These are phyloP conservation scores for Stenodema calcarata DNA, from an alignment of 2,888 invertebrate species.

Conservation along the genomic window DNA sequence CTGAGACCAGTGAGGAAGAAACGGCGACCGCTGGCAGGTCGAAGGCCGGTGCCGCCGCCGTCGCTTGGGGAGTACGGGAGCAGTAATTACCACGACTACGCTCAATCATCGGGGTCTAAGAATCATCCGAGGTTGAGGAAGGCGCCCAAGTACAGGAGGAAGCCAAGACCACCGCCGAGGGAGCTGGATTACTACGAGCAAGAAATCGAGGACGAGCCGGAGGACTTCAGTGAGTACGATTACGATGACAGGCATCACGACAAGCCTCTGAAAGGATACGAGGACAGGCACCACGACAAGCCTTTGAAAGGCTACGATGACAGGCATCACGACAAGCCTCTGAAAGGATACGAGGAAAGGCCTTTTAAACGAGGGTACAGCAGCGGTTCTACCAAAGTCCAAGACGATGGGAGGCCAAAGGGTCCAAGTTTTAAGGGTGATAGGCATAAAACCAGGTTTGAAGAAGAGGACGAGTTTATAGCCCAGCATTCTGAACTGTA, in stretches of 20 bases:
- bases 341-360: background rate
- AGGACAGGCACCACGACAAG: background rate
- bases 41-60: slow-evolving; percentile 37
- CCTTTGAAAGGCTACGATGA: slow-evolving; percentile 48
- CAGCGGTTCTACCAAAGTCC: background rate
- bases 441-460: slow-evolving; percentile 19
- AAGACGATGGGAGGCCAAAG: background rate
- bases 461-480: slow-evolving; percentile 55
- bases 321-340: slow-evolving; percentile 14
- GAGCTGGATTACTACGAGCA: slow-evolving; percentile 51
- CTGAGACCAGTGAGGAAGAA: slow-evolving; percentile 36
- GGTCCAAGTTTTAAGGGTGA: too few relatives aligned
- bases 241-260: too few relatives aligned
- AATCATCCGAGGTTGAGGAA: slow-evolving; percentile 44
- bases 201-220: slow-evolving; percentile 50
- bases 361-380: slow-evolving; percentile 28
- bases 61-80: slow-evolving; percentile 34
- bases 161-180: slow-evolving; percentile 28
- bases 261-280: background rate
- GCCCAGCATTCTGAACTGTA: slow-evolving; percentile 55
- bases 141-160: slow-evolving; percentile 16
- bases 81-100: slow-evolving; percentile 39
- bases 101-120: background rate
- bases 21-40: slow-evolving; percentile 31
- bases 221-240: slow-evolving; percentile 50